Evolutionary conservation across 2,113 vertebrate genomes (phyloP).

Genomic region (Syngnathus typhle): DNA sequence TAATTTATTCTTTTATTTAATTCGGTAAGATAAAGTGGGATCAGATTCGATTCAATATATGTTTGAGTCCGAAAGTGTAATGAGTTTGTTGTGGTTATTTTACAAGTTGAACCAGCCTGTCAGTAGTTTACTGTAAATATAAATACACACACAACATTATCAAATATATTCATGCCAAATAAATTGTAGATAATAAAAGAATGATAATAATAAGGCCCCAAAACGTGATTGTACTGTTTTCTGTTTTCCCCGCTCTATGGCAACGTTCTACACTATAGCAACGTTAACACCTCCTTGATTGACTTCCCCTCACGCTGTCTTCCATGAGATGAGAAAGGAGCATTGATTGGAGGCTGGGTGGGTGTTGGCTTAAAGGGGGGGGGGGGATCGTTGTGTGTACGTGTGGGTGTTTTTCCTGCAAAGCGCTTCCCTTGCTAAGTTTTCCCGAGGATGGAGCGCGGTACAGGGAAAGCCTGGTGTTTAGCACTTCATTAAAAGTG

Average conservation of each 20-base stretch:
- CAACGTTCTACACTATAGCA: slow-evolving; percentile 19
- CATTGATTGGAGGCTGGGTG: slow-evolving; percentile 53
- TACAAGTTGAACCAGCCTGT: too few relatives aligned
- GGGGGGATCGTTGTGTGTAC: slow-evolving; percentile 42
- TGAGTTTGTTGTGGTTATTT: too few relatives aligned
- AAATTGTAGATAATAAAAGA: too few relatives aligned
- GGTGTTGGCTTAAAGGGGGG: slow-evolving; percentile 16
- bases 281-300: slow-evolving; percentile 42
- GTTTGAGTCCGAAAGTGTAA: too few relatives aligned
- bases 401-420: slow-evolving; percentile 34
- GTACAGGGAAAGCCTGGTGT: slow-evolving; percentile 70
- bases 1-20: too few relatives aligned
- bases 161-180: too few relatives aligned
- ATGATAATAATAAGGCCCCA: too few relatives aligned
- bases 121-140: too few relatives aligned
- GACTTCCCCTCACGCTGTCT: slow-evolving; percentile 62
- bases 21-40: too few relatives aligned
- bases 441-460: slow-evolving; percentile 61
- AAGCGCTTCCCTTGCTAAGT: slow-evolving; percentile 59
- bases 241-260: slow-evolving; percentile 23
- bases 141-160: too few relatives aligned
- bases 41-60: too few relatives aligned
- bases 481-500: slow-evolving; percentile 89
- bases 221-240: too few relatives aligned
- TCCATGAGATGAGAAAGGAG: slow-evolving; percentile 65